These are phyloP conservation scores for Holcopasites calliopsidis DNA, from an alignment of 1,140 invertebrate species.

Conservation along the genomic window DNA sequence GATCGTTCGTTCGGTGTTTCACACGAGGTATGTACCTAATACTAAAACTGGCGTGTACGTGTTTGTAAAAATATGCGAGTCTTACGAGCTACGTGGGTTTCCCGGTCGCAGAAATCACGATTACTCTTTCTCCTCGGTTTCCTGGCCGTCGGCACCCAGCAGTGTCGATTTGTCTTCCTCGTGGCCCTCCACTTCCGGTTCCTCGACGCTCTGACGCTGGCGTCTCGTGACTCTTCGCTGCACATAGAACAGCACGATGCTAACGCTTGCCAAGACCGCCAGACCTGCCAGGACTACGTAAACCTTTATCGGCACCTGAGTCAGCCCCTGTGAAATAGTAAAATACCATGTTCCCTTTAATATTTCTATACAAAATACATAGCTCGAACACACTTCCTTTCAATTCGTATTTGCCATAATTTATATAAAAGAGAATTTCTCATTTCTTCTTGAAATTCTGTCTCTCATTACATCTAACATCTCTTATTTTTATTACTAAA, in stretches of 20 bases:
- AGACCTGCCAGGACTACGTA: conserved; percentile 48
- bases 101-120: conserved; percentile 15
- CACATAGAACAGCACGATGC: conserved; percentile 56
- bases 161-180: conserved; percentile 71
- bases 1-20: background rate
- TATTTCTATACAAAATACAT: no score
- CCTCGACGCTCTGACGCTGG: conserved; percentile 61
- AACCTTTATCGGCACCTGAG: conserved; percentile 42
- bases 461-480: no score
- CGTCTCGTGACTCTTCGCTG: conserved; percentile 56
- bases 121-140: conserved; percentile 67
- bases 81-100: conserved; percentile 46
- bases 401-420: no score
- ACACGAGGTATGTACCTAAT: conserved; percentile 36
- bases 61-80: conserved; percentile 63
- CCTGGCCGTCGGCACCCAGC: conserved; percentile 63
- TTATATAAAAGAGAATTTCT: no score
- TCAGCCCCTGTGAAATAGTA: conserved; percentile 43
- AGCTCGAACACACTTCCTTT: no score
- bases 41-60: conserved; percentile 35
- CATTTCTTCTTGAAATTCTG: no score
- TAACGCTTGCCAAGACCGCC: conserved; percentile 28
- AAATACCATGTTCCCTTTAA: background rate
- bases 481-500: no score
- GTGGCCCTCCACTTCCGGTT: conserved; percentile 63